Evolutionary conservation across 2,113 vertebrate genomes (phyloP), one percentile per base, ranked within the genome.

Genomic region (Epinephelus lanceolatus): DNA sequence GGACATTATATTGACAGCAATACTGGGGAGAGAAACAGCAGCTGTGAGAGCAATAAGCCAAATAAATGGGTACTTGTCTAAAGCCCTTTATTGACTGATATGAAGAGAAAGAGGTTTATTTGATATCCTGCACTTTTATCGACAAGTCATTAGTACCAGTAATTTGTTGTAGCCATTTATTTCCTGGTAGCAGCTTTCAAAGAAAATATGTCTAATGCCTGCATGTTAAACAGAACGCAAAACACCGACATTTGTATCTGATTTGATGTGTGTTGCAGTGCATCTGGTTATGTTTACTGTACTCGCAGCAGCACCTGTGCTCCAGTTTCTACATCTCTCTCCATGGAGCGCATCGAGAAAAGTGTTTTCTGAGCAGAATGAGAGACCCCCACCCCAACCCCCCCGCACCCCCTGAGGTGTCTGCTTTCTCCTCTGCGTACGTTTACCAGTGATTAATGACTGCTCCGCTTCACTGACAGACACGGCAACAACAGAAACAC

Each of bases 371-470:
- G 71, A 90, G 70, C 79, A 91, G 82, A 92, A 92, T 86, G 86
- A 86, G 83, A 87, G 75, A 91, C 68, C 49, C 27, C 27, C 27
- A 3, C 27, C 27, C 27, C 27, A 91, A 40, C 57, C 70, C 76
- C 49, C 53, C 52, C 78, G 30, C 53, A 57, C 78, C 76, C 85
- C 70, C 78, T 1, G 75, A 81, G 84, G 91, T 84, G 89, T 80
- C 88, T 86, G 86, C 77, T 78, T 83, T 87, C 84, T 89, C 85
- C 88, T 93, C 85, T 81, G 77, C 42, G 87, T 89, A 88, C 87
- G 75, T 94, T 93, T 94, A 93, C 90, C 77, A 84, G 79, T 93
- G 92, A 93, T 94, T 93, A 94, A 94, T 93, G 92, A 88, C 80
- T 90, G 83, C 89, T 89, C 63, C 19, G 81, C 88, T 93, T 85